A percentile compares a stretch with the other conserved stretches of the same genome.
Conservation (phyloP, 1,140 invertebrate genomes). For the Plectus sambesii region DNA sequence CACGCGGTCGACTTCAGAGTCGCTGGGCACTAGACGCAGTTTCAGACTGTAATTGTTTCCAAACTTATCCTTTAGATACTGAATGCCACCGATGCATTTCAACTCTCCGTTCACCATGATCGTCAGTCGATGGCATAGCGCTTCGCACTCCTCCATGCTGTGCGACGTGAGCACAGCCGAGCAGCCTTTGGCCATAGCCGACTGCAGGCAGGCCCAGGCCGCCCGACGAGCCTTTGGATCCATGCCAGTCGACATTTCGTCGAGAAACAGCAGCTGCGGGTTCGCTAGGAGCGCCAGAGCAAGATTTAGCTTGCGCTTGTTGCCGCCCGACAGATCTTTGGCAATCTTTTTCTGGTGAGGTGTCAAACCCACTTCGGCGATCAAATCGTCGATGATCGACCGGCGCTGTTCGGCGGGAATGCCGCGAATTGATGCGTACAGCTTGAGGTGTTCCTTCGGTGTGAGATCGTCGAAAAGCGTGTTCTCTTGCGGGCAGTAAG, state of each 20-base stretch:
- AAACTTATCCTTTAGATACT: too few relatives aligned
- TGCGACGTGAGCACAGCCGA: slow-evolving; percentile 52
- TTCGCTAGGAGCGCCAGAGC: slow-evolving; percentile 75
- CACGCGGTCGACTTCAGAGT: too few relatives aligned
- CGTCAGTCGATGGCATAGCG: slow-evolving; percentile 17
- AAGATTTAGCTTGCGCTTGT: slow-evolving; percentile 83
- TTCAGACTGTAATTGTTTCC: too few relatives aligned
- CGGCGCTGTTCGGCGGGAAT: slow-evolving; percentile 51
- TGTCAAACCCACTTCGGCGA: slow-evolving; percentile 47
- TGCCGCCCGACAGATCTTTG: slow-evolving; percentile 61
- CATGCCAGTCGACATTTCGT: slow-evolving; percentile 55
- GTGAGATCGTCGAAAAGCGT: slow-evolving; percentile 64
- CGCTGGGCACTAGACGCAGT: too few relatives aligned
- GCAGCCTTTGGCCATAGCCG: slow-evolving; percentile 49
- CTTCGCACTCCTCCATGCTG: slow-evolving; percentile 30
- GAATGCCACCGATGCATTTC: too few relatives aligned
- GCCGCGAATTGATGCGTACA: slow-evolving; percentile 51
- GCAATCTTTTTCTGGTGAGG: slow-evolving; percentile 45
- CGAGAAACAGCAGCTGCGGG: slow-evolving; percentile 53
- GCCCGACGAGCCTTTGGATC: slow-evolving; percentile 52
- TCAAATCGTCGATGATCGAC: slow-evolving; percentile 49
- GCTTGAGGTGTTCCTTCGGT: slow-evolving; percentile 51
- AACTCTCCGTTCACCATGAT: slow-evolving; percentile 56
- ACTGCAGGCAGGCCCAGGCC: slow-evolving; percentile 50
- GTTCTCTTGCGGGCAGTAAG: slow-evolving; percentile 72